Conservation (phyloP, 2,797 vertebrate genomes). For the Melanotaenia maccullochi region DNA sequence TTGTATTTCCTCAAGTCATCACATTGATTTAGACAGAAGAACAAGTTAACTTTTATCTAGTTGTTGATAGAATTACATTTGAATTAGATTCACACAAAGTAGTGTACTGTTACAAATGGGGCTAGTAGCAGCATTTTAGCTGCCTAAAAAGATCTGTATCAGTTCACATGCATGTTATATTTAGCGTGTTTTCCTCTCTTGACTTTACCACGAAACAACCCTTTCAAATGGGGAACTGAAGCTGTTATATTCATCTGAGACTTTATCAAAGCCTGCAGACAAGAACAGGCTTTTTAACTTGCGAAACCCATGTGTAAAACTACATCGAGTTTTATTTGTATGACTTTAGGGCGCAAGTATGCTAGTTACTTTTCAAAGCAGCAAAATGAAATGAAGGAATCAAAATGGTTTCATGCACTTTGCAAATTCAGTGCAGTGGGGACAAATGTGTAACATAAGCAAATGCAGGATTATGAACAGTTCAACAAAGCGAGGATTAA, state of each 20-base stretch:
- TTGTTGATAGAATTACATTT: not conserved
- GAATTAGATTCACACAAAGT: not conserved
- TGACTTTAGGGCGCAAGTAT: too few species aligned
- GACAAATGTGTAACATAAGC: not conserved
- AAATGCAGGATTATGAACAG: too few species aligned
- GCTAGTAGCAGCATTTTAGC: not conserved
- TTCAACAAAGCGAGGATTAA: too few species aligned
- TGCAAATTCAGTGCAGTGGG: not conserved
- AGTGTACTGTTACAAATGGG: not conserved
- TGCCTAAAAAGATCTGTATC: not conserved
- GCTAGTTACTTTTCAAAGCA: not conserved
- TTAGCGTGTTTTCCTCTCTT: not conserved
- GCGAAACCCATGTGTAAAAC: too few species aligned
- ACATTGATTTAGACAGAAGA: fast-evolving
- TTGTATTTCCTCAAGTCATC: not conserved
- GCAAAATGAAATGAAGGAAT: not conserved
- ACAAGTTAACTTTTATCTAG: not conserved
- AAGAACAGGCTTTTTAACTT: not conserved
- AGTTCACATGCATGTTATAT: not conserved
- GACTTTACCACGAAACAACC: not conserved
- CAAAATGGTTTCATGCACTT: not conserved
- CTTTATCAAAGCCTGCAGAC: not conserved
- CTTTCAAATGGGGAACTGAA: not conserved
- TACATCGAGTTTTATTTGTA: not conserved
- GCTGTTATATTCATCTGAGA: not conserved